Evolutionary conservation across 2,113 vertebrate species (phyloP).

Genomic region (Theristicus caerulescens): DNA sequence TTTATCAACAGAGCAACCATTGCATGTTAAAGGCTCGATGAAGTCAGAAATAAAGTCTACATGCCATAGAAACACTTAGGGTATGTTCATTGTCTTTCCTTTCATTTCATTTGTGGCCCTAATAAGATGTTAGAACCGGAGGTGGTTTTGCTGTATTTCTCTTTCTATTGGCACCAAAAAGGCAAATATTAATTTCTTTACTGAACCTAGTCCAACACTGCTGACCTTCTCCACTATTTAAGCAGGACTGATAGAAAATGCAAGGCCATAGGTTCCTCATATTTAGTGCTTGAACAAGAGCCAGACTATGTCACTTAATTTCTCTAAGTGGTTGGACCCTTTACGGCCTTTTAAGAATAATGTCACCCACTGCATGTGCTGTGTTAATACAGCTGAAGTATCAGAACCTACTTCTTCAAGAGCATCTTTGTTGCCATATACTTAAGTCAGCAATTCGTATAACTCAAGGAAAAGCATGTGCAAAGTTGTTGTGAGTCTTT

Average conservation of each 20-base stretch:
- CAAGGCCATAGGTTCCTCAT: not conserved
- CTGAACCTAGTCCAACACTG: not conserved
- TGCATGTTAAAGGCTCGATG: not conserved
- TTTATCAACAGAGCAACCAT: not conserved
- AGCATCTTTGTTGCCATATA: not conserved
- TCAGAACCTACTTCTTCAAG: not conserved
- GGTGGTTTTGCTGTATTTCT: not conserved
- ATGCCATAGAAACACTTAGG: not conserved
- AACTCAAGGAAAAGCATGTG: not conserved
- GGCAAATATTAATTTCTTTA: not conserved
- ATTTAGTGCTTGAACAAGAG: not conserved
- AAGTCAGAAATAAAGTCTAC: not conserved
- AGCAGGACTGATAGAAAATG: not conserved
- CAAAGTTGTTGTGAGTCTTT: not conserved
- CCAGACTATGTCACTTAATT: slow-evolving; percentile 19
- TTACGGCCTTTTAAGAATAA: not conserved
- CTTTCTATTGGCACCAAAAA: not conserved
- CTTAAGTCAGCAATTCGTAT: not conserved
- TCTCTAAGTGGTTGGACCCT: slow-evolving; percentile 23
- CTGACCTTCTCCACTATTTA: not conserved
- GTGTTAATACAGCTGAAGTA: not conserved
- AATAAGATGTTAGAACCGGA: not conserved
- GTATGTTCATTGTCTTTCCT: not conserved
- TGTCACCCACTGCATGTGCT: not conserved
- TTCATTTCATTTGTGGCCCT: not conserved